Base-by-base conservation (phyloP, 2,888 invertebrate species). In the Eretmocerus hayati region DNA sequence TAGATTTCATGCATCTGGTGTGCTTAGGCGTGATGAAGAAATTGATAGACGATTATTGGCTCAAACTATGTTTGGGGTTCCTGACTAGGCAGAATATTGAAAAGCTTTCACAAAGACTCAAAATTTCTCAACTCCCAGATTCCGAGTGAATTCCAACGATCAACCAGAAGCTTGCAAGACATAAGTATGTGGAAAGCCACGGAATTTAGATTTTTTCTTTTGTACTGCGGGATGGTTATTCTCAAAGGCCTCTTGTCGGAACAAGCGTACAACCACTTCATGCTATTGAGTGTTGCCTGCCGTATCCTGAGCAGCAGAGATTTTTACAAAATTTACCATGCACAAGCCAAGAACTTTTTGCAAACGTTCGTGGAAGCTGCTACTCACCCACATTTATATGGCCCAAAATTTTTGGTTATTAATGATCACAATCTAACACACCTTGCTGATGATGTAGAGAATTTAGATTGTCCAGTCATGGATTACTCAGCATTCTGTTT, bases 121-220 rank as follows among this genome's bases (percentile, higher is more conserved):
- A n/a, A n/a, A n/a, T n/a, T n/a, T n/a, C n/a, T n/a, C n/a, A n/a
- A n/a, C n/a, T n/a, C n/a, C n/a, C 42, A 42, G 32, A 11, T 42
- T 5, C 31, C 32, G 2, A 6, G 19, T 1, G 32, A 42, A 18
- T 42, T 42, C 15, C 42, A 42, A 32, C 19, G 32, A 13, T 20
- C 31, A 13, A 32, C 32, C 18, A 42, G 32, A 32, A 32, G 20
- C 15, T 42, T 42, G 22, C 32, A 21, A n/a, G 19, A 32, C 5
- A 15, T 42, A 9, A n/a, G 8, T n/a, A 42, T 32, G 8, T 32
- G 42, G 42, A 42, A 42, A 20, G 42, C 42, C 6, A 42, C 31
- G 3, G 32, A 42, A 21, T 42, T 19, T n/a, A 5, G 42, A 5
- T 42, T 42, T 32, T 32, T 32, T 32, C 6, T n/a, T 11, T 21